Percentiles rank a stretch among this genome's conserved stretches.
Evolutionary conservation across 2,888 invertebrate genomes (phyloP).

Genomic region (Hirudinaria manillensis): DNA sequence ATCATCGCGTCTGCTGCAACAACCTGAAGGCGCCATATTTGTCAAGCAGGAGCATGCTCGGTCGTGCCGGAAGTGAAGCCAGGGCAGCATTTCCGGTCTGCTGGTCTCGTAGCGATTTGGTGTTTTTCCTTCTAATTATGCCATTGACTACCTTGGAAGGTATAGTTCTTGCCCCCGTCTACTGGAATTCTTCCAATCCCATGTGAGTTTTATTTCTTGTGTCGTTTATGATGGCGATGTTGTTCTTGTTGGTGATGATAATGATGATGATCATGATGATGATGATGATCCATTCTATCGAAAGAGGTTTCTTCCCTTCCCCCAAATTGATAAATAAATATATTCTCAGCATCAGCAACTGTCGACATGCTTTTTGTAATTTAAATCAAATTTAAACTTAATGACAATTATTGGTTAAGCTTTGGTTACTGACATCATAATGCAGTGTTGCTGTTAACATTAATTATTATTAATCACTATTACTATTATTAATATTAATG

Average conservation of each 20-base stretch:
- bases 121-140: conserved; percentile 19
- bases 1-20: not conserved
- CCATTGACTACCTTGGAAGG: not conserved
- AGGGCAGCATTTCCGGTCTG: conserved; percentile 10
- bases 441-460: too few species aligned
- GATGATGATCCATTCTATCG: not conserved
- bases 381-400: too few species aligned
- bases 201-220: not conserved
- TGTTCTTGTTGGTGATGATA: conserved; percentile 1
- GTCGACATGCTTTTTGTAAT: too few species aligned
- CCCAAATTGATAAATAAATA: too few species aligned
- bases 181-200: not conserved
- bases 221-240: not conserved
- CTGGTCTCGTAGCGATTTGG: conserved; percentile 10
- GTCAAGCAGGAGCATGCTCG: conserved; percentile 11
- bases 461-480: too few species aligned
- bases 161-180: conserved; percentile 4
- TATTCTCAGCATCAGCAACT: too few species aligned
- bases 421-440: too few species aligned
- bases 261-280: not conserved
- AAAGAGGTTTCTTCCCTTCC: too few species aligned
- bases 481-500: too few species aligned
- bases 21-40: not conserved
- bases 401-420: too few species aligned
- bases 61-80: conserved; percentile 1